phyloP scores from a whole-genome alignment of 2,888 invertebrate species.

The Trimorus sp. region DNA sequence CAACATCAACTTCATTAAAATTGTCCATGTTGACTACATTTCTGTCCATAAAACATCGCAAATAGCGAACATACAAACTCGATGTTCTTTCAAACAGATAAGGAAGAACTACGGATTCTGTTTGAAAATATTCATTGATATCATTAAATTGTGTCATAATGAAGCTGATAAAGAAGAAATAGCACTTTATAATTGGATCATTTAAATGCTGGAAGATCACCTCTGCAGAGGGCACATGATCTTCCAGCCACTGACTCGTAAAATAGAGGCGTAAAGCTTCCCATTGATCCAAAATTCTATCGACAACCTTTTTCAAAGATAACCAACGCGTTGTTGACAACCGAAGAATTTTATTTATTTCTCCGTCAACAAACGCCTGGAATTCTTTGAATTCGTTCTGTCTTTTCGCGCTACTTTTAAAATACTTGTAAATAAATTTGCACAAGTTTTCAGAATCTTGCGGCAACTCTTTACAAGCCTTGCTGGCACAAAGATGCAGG shows the following conservation, averaged over 20 bases:
- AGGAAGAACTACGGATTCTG: no score
- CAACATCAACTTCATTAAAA: no score
- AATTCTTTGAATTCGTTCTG: slow-evolving; percentile 41
- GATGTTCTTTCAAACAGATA: no score
- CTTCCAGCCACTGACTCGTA: background rate
- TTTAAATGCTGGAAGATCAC: background rate
- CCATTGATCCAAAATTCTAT: slow-evolving; percentile 73
- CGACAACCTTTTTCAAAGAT: slow-evolving; percentile 68
- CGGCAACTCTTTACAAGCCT: slow-evolving; percentile 71
- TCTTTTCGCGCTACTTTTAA: slow-evolving; percentile 14
- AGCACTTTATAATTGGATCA: slow-evolving; percentile 61
- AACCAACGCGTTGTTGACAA: slow-evolving; percentile 72
- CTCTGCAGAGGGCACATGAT: background rate
- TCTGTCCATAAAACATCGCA: no score
- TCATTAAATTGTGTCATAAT: background rate
- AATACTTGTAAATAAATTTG: background rate
- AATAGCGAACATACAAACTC: no score
- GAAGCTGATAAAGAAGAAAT: slow-evolving; percentile 2
- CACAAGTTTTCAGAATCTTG: background rate
- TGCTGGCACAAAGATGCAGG: slow-evolving; percentile 66
- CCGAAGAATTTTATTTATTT: slow-evolving; percentile 69
- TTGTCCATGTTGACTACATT: no score
- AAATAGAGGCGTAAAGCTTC: slow-evolving; percentile 29
- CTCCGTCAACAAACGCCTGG: slow-evolving; percentile 66
- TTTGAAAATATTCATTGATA: no score